phyloP scores from a whole-genome alignment of 2,888 invertebrate genomes.

The Iselma pallidipennis region DNA sequence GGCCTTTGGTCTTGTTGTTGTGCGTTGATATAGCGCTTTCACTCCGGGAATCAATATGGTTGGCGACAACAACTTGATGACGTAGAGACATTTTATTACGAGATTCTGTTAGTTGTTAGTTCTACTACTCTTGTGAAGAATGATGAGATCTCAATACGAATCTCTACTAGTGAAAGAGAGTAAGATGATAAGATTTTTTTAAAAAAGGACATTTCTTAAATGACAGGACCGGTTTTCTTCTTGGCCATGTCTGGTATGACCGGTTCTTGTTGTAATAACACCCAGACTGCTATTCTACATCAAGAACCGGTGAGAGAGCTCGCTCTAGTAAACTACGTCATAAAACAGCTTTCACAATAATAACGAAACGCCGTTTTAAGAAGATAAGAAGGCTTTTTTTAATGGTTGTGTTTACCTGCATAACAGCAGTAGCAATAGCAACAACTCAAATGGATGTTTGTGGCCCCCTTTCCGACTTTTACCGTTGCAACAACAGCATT shows the following conservation, averaged over 20 bases:
- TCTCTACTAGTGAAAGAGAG: not conserved
- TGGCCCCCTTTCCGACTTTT: conserved; percentile 36
- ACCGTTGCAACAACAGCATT: conserved; percentile 31
- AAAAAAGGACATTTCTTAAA: not conserved
- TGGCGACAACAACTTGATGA: not conserved
- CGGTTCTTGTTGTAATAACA: conserved; percentile 34
- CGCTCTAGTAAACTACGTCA: conserved; percentile 29
- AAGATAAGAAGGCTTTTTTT: conserved; percentile 20
- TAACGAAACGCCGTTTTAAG: conserved; percentile 19
- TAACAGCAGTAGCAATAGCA: not conserved
- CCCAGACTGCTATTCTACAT: conserved; percentile 25
- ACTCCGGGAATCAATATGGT: not conserved
- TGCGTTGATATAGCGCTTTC: not conserved
- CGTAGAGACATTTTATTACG: not conserved
- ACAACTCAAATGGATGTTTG: conserved; percentile 11
- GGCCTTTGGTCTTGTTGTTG: not conserved
- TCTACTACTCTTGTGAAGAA: not conserved
- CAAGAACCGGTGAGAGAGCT: conserved; percentile 5
- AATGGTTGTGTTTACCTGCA: conserved; percentile 28
- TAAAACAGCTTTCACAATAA: conserved; percentile 28
- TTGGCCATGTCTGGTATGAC: conserved; percentile 28
- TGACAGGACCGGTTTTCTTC: conserved; percentile 32
- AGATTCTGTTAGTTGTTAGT: not conserved
- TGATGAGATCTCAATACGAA: not conserved
- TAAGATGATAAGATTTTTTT: not conserved